These are phyloP conservation scores for Chaetorhynchus papuensis DNA, from an alignment of 2,113 vertebrate species.

Conservation along the genomic window DNA sequence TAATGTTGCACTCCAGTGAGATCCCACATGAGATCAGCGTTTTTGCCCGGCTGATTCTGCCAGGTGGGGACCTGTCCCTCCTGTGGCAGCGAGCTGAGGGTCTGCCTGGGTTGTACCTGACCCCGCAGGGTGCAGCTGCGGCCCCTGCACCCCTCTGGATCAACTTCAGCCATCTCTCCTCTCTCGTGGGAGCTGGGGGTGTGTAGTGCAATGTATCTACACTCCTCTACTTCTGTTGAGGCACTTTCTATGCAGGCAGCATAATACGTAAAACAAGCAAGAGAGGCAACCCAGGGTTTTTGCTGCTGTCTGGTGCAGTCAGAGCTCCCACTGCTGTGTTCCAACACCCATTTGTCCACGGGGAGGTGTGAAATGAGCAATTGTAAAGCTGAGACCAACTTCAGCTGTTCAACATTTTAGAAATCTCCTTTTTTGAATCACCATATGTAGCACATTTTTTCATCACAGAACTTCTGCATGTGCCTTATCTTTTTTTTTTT, in stretches of 20 bases:
- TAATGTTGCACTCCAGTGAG: accelerated
- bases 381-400: neutral
- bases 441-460: neutral
- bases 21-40: neutral
- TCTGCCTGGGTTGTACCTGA: neutral
- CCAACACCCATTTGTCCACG: neutral
- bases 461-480: neutral
- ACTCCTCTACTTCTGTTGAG: neutral
- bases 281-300: neutral
- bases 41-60: neutral
- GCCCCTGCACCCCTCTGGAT: neutral
- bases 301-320: neutral
- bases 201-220: neutral
- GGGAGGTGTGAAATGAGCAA: neutral
- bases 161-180: neutral
- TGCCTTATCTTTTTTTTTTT: neutral
- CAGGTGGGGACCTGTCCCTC: neutral
- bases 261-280: neutral
- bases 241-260: neutral
- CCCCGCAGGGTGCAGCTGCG: neutral
- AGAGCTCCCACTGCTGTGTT: neutral
- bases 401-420: neutral
- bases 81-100: accelerated
- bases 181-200: accelerated
- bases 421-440: neutral